Conservation (phyloP, 2,797 vertebrate species). For the Chiroxiphia lanceolata region DNA sequence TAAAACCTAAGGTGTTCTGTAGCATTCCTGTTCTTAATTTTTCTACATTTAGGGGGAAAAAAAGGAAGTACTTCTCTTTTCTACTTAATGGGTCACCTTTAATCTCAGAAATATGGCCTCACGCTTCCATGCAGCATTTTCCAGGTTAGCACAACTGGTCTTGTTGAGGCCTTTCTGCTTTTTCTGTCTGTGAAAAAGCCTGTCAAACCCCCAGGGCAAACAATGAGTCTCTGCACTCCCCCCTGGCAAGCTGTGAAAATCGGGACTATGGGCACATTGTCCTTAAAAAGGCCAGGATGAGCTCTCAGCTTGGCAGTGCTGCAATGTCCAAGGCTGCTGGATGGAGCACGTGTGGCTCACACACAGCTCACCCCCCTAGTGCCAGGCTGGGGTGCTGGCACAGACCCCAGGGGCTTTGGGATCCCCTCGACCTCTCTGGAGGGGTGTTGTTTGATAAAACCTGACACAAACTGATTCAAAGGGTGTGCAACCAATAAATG, state of each 20-base stretch:
- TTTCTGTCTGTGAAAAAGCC: accelerated
- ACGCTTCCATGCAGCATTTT: neutral
- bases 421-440: neutral
- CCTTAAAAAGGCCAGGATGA: neutral
- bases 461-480: neutral
- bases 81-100: neutral
- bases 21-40: neutral
- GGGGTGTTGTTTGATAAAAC: neutral
- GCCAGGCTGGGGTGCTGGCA: neutral
- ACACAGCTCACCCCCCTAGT: neutral
- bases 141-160: neutral
- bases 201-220: neutral
- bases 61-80: neutral
- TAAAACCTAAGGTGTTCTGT: neutral
- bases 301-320: neutral
- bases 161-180: neutral
- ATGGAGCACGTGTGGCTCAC: accelerated
- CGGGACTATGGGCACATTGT: neutral
- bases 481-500: too few relatives aligned
- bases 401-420: neutral
- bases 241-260: neutral
- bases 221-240: neutral
- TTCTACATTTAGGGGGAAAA: neutral
- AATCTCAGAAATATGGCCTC: neutral
- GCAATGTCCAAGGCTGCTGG: accelerated